A percentile compares a stretch with the other conserved stretches of the same genome.
These are phyloP conservation scores for Apocheima hispidaria DNA, from an alignment of 2,888 invertebrate species.

Conservation along the genomic window DNA sequence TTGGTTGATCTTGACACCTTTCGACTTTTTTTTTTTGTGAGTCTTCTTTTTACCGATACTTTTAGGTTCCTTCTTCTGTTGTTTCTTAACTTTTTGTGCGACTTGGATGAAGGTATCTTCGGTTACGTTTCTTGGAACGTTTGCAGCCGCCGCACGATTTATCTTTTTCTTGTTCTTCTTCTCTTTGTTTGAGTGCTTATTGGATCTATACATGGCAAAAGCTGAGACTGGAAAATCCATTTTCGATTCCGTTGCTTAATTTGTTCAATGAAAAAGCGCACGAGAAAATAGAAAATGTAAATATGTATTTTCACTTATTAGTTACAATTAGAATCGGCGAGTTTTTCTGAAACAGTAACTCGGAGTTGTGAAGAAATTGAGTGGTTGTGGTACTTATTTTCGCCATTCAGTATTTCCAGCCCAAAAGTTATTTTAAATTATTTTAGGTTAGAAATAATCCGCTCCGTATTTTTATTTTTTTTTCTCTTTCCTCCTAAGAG, in stretches of 20 bases:
- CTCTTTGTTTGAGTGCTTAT: conserved; percentile 56
- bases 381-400: too few species aligned
- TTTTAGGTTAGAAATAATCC: too few species aligned
- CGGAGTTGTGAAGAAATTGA: too few species aligned
- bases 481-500: too few species aligned
- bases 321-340: too few species aligned
- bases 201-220: conserved; percentile 72
- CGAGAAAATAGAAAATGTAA: too few species aligned
- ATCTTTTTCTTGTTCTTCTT: conserved; percentile 59
- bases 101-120: conserved; percentile 57
- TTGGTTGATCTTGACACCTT: conserved; percentile 40
- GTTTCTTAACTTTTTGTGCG: conserved; percentile 64
- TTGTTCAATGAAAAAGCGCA: not conserved
- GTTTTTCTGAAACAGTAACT: too few species aligned
- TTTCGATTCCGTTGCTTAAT: not conserved
- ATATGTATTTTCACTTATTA: too few species aligned
- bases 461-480: too few species aligned
- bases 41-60: conserved; percentile 63
- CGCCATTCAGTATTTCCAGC: too few species aligned
- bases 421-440: too few species aligned
- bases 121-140: conserved; percentile 46
- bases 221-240: conserved; percentile 77
- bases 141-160: conserved; percentile 43
- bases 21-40: conserved; percentile 66
- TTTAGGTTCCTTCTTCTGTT: conserved; percentile 62